phyloP scores from a whole-genome alignment of 2,113 vertebrate genomes.

The Limanda limanda region DNA sequence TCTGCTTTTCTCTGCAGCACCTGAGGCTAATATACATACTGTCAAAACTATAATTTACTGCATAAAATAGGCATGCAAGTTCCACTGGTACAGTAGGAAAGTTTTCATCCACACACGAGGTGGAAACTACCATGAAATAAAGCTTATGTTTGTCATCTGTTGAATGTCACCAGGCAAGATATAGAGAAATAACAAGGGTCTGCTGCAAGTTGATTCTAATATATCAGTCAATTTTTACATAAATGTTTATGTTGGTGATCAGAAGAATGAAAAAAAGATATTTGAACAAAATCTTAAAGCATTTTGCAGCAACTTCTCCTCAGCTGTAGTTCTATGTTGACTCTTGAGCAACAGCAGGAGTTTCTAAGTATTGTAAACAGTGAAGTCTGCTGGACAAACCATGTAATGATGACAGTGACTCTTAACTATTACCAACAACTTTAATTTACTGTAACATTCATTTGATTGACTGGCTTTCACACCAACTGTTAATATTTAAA shows the following conservation, averaged over 20 bases:
- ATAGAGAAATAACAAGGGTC: not conserved
- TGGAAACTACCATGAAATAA: constrained; percentile 2
- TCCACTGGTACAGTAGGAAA: constrained; percentile 12
- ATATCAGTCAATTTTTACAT: not conserved
- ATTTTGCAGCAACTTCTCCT: not conserved
- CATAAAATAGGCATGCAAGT: constrained; percentile 21
- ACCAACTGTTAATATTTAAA: not conserved
- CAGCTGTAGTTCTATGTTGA: not conserved
- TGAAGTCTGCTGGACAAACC: constrained; percentile 17
- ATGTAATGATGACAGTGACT: not conserved
- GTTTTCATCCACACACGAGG: not conserved
- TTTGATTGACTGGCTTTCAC: not conserved
- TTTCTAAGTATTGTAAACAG: constrained; percentile 8
- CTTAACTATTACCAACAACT: not conserved
- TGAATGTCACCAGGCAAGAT: not conserved
- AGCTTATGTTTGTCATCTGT: not conserved
- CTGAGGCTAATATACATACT: constrained; percentile 45
- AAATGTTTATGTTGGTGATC: not conserved
- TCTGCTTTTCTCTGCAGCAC: constrained; percentile 42
- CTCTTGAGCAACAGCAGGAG: not conserved
- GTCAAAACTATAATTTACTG: constrained; percentile 34
- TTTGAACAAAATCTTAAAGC: not conserved
- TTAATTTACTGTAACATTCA: not conserved
- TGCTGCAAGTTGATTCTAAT: not conserved
- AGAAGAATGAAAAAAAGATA: not conserved